Evolutionary conservation across 2,113 vertebrate genomes (phyloP).

Genomic region (Percina caprodes): DNA sequence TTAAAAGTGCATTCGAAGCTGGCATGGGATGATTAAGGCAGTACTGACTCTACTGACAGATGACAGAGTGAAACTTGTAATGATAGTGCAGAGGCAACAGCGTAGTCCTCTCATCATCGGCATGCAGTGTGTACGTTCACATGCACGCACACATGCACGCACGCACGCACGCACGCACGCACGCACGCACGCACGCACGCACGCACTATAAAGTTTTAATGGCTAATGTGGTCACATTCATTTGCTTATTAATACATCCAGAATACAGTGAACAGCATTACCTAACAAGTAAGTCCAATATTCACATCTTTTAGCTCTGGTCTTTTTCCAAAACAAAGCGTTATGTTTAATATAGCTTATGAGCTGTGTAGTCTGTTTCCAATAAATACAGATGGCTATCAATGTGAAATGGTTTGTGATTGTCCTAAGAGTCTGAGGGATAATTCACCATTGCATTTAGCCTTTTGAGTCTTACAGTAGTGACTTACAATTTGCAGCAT

Average conservation of each 20-base stretch:
- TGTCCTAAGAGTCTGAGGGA: background rate
- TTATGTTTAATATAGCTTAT: background rate
- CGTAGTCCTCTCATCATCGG: background rate
- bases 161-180: no score
- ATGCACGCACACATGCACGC: background rate
- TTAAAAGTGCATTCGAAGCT: constrained; percentile 56
- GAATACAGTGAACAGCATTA: background rate
- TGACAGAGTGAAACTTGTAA: constrained; percentile 37
- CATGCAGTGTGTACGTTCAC: no score
- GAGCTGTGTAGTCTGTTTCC: background rate
- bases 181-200: no score
- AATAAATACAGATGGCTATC: background rate
- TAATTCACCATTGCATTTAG: background rate
- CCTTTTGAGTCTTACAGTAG: background rate
- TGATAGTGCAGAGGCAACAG: constrained; percentile 30
- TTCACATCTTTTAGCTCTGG: background rate
- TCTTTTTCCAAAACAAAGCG: background rate
- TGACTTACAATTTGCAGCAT: background rate
- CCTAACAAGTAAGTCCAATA: no score
- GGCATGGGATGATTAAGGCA: constrained; percentile 59
- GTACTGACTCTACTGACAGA: constrained; percentile 15
- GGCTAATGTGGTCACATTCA: background rate
- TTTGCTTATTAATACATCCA: no score
- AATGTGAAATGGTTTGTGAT: background rate
- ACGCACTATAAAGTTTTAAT: background rate